Conservation (phyloP, 2,888 invertebrate species). For the Stenichneumon culpator region DNA sequence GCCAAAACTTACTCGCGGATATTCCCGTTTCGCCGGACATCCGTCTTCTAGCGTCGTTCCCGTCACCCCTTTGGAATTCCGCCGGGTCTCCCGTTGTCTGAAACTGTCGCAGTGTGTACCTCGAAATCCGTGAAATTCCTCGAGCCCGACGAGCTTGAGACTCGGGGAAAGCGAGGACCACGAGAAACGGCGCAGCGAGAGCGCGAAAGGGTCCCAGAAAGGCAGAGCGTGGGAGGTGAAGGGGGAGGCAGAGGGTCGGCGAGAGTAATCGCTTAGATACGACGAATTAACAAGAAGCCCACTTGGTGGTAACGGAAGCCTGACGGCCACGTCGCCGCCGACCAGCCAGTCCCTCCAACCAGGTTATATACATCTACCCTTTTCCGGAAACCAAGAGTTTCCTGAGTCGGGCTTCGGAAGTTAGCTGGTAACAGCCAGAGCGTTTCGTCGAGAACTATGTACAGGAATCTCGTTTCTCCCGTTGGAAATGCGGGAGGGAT, state of each 20-base stretch:
- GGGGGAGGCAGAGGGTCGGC: not conserved
- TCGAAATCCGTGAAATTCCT: conserved; percentile 41
- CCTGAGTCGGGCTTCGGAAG: conserved; percentile 23
- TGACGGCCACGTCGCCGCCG: conserved; percentile 24
- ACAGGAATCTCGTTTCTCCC: conserved; percentile 5
- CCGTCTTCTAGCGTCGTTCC: not conserved
- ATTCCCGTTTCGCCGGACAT: not conserved
- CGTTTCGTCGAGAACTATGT: conserved; percentile 35
- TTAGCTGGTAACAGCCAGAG: conserved; percentile 11
- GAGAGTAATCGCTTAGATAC: conserved; percentile 48
- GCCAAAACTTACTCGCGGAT: not conserved
- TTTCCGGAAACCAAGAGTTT: conserved; percentile 34
- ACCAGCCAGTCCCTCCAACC: conserved; percentile 34
- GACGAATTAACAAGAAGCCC: conserved; percentile 52
- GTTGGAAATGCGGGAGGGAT: conserved; percentile 10
- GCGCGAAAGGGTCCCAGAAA: not conserved
- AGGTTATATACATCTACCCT: not conserved
- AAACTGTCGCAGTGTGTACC: conserved; percentile 40
- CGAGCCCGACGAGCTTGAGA: not conserved
- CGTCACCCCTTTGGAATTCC: conserved; percentile 34
- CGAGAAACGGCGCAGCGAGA: not conserved
- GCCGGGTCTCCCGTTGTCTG: conserved; percentile 5
- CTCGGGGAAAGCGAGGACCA: not conserved
- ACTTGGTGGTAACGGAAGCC: conserved; percentile 41
- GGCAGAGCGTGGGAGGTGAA: not conserved